phyloP scores from a whole-genome alignment of 53 echinoderm and acorn worm species.

The Echinometra lucunter region DNA sequence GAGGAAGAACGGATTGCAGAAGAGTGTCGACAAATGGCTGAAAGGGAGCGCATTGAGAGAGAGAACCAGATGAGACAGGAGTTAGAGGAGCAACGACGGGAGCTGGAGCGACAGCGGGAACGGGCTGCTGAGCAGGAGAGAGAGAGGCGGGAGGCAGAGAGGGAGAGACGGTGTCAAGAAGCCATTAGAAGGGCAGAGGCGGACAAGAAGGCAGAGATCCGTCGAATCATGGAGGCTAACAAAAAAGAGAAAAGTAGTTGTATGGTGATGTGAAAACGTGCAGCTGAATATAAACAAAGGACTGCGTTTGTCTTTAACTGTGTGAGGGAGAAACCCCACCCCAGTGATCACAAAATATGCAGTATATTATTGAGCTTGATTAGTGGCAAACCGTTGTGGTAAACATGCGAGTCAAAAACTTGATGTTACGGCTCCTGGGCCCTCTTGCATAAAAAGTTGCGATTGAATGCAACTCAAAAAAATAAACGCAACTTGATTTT shows the following conservation, averaged over 20 bases:
- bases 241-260: background rate
- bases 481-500: too few species aligned
- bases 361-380: too few species aligned
- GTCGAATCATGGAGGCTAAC: constrained; percentile 39
- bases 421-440: too few species aligned
- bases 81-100: background rate
- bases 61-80: background rate
- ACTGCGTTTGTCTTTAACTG: too few species aligned
- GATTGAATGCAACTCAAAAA: too few species aligned
- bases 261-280: background rate
- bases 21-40: background rate
- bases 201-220: background rate
- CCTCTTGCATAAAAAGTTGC: too few species aligned
- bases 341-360: too few species aligned
- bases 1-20: background rate
- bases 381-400: too few species aligned
- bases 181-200: background rate
- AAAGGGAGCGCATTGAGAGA: background rate
- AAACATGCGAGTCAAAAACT: too few species aligned
- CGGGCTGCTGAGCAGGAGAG: background rate
- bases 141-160: background rate
- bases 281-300: too few species aligned
- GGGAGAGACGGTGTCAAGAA: background rate
- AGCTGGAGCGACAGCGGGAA: background rate
- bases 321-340: too few species aligned